Base-by-base conservation (phyloP, 2,113 vertebrate genomes). In the Saccopteryx bilineata region DNA sequence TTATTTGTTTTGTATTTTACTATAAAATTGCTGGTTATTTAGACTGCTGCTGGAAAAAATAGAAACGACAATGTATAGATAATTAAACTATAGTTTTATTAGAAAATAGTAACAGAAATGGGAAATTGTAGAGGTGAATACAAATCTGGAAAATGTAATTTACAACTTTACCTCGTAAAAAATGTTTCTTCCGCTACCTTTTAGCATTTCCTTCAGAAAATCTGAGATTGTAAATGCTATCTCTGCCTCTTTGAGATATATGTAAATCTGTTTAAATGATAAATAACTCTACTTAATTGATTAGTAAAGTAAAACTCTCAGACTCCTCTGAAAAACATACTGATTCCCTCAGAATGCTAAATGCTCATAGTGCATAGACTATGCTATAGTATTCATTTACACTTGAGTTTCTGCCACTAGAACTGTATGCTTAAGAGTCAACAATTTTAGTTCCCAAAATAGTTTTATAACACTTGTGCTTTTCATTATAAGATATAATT, bases 191-290 rank as follows among this genome's bases (percentile, higher is more conserved):
- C 33, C 12, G 10, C 14, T 28, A 46, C 39, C 31, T 78, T 94
- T 71, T 18, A 93, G 72, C 33, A 96, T 84, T 92, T 92, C 28
- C 63, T 69, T 92, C 56, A 85, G 33, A 96, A 85, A 96, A 86
- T 6, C 83, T 80, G 26, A 87, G 4, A 96, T 91, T 81, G 72
- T 78, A 85, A 76, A 92, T 69, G 8, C 28, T 92, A 39, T 82
- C 50, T 88, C 94, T 88, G 23, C 26, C 60, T 91, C 58, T 79
- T 66, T 80, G 46, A 84, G 48, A 81, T 65, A 8, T 65, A 63
- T 54, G 9, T 63, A 95, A 65, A 48, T 86, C 24, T 60, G 50
- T 68, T 33, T 68, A 52, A 92, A 87, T 81, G 19, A 24, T 58
- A 90, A 91, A 56, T 83, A 56, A 52, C 13, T 82, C n/a, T 23